These are phyloP conservation scores for Cinara cedri DNA, from an alignment of 2,888 invertebrate genomes.

Conservation along the genomic window DNA sequence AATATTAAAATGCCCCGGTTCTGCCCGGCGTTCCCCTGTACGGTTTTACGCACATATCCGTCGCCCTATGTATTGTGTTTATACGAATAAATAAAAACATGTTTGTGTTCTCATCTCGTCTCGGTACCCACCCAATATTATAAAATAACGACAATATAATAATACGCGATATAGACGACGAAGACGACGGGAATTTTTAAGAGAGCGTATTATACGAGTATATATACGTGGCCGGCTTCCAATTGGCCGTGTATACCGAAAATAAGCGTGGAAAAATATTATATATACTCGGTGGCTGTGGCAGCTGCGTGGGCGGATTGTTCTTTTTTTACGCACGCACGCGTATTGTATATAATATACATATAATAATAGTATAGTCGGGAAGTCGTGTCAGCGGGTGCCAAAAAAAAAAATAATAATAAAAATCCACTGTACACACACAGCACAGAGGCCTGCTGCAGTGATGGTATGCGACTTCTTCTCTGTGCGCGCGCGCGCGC, in stretches of 20 bases:
- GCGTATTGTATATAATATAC: background rate
- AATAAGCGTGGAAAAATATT: slow-evolving; percentile 36
- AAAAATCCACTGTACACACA: background rate
- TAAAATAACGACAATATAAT: too few species aligned
- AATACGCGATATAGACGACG: background rate
- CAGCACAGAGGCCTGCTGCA: too few species aligned
- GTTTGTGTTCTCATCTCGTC: too few species aligned
- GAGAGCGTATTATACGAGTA: background rate
- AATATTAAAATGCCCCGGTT: too few species aligned
- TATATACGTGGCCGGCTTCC: slow-evolving; percentile 29
- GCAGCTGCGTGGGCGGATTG: slow-evolving; percentile 36
- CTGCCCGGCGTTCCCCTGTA: too few species aligned
- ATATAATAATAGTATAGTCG: too few species aligned
- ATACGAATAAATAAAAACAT: too few species aligned
- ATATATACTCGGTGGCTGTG: background rate
- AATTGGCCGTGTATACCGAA: slow-evolving; percentile 35
- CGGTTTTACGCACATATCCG: too few species aligned
- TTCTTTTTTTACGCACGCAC: slow-evolving; percentile 36
- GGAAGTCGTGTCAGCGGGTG: slow-evolving; percentile 10
- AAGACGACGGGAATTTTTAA: background rate
- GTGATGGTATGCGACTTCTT: too few species aligned
- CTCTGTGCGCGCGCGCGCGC: too few species aligned
- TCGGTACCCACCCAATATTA: too few species aligned
- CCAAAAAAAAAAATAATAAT: slow-evolving; percentile 32
- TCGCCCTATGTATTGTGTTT: too few species aligned